A percentile compares a stretch with the other conserved stretches of the same genome.
These are phyloP conservation scores for Lissonota sp. DNA, from an alignment of 2,888 invertebrate species.

Conservation along the genomic window DNA sequence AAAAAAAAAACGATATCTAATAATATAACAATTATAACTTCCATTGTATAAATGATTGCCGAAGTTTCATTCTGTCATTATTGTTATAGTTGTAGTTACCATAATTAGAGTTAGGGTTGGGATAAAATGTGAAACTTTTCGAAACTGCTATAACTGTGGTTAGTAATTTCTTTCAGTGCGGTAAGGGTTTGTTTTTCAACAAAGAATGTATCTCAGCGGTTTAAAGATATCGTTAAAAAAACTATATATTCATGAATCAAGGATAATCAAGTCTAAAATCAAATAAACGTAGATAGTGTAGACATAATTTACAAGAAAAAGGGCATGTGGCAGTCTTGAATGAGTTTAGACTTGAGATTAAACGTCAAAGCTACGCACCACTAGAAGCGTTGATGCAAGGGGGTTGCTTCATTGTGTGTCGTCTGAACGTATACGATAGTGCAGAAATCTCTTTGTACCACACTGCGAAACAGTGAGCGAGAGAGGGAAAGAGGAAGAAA, in stretches of 20 bases:
- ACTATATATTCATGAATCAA: neutral
- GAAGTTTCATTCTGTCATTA: too few species aligned
- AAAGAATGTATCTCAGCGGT: too few species aligned
- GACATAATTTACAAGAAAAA: neutral
- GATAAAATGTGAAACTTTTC: too few species aligned
- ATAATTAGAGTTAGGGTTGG: too few species aligned
- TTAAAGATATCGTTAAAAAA: too few species aligned
- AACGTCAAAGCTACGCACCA: conserved; percentile 1
- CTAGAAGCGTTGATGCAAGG: conserved; percentile 1
- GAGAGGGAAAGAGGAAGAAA: conserved; percentile 11
- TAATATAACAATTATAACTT: too few species aligned
- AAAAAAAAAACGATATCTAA: too few species aligned
- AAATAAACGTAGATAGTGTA: neutral
- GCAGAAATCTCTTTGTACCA: conserved; percentile 56
- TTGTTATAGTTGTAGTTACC: too few species aligned
- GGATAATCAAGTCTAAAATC: neutral
- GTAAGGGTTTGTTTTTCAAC: too few species aligned
- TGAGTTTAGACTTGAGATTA: conserved; percentile 5
- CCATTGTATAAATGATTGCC: too few species aligned
- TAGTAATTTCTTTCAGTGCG: too few species aligned
- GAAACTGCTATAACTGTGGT: too few species aligned
- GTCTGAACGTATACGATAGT: conserved; percentile 51
- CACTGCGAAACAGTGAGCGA: conserved; percentile 25
- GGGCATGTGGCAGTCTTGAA: conserved; percentile 2
- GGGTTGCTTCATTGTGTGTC: conserved; percentile 32